phyloP scores from a whole-genome alignment of 2,113 vertebrate genomes.

The Lepus americanus region DNA sequence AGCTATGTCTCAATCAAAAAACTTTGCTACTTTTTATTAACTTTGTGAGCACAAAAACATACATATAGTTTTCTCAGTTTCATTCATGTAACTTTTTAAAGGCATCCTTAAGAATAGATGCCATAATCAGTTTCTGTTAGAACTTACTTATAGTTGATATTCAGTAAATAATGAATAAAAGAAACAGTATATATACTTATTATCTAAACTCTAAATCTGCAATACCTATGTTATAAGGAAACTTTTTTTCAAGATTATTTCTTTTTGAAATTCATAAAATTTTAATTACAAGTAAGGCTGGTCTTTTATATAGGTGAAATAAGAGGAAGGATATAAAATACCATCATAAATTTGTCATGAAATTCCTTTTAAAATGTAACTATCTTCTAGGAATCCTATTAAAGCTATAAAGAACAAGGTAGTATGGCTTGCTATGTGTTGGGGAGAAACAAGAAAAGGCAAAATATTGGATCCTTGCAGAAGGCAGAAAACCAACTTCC shows the following conservation, averaged over 20 bases:
- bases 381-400: background rate
- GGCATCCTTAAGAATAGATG: background rate
- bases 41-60: background rate
- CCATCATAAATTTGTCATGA: background rate
- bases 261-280: background rate
- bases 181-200: background rate
- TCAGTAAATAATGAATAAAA: conserved; percentile 23
- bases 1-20: background rate
- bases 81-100: background rate
- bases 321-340: background rate
- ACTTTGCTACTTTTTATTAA: conserved; percentile 16
- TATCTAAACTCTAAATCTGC: conserved; percentile 4
- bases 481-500: background rate
- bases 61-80: background rate
- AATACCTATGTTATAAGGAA: background rate
- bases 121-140: background rate
- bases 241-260: conserved; percentile 10
- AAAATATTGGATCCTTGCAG: background rate
- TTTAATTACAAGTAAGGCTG: background rate
- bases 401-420: background rate
- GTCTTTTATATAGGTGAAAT: background rate
- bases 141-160: background rate
- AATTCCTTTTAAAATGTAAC: background rate
- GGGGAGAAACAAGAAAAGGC: background rate
- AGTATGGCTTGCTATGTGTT: background rate